Evolutionary conservation across 2,888 invertebrate species (phyloP).

Genomic region (Aspidapion aeneum): DNA sequence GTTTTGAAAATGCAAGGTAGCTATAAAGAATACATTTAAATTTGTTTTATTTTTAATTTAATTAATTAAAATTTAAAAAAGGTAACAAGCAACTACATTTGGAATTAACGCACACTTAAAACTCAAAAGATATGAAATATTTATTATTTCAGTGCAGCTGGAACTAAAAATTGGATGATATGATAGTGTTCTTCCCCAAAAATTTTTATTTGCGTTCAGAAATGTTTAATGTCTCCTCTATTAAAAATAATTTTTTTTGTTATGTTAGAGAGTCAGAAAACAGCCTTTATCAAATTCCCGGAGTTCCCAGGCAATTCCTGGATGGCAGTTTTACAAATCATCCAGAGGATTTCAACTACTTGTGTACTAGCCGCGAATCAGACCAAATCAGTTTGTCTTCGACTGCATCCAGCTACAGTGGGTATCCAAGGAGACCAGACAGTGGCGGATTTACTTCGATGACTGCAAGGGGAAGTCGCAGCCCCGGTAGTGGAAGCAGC

Average conservation of each 20-base stretch:
- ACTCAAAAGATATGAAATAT: too few species aligned
- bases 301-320: conserved; percentile 54
- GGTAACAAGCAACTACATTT: too few species aligned
- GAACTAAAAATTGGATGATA: too few species aligned
- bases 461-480: conserved; percentile 50
- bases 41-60: too few species aligned
- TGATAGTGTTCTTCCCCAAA: too few species aligned
- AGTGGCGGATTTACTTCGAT: conserved; percentile 56
- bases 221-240: not conserved
- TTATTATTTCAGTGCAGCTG: too few species aligned
- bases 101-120: too few species aligned
- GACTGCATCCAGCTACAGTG: conserved; percentile 57
- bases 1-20: not conserved
- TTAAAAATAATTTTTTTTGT: conserved; percentile 12
- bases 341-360: conserved; percentile 53
- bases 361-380: conserved; percentile 53
- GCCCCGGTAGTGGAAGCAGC: conserved; percentile 55
- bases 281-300: conserved; percentile 55
- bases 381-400: conserved; percentile 62
- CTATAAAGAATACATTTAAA: too few species aligned
- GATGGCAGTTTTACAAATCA: conserved; percentile 51
- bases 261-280: conserved; percentile 54
- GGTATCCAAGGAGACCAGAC: conserved; percentile 51
- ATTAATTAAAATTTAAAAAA: too few species aligned
- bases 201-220: too few species aligned